A percentile compares a stretch with the other conserved stretches of the same genome.
Conservation (phyloP, 2,888 invertebrate species). For the Scaeva pyrastri region DNA sequence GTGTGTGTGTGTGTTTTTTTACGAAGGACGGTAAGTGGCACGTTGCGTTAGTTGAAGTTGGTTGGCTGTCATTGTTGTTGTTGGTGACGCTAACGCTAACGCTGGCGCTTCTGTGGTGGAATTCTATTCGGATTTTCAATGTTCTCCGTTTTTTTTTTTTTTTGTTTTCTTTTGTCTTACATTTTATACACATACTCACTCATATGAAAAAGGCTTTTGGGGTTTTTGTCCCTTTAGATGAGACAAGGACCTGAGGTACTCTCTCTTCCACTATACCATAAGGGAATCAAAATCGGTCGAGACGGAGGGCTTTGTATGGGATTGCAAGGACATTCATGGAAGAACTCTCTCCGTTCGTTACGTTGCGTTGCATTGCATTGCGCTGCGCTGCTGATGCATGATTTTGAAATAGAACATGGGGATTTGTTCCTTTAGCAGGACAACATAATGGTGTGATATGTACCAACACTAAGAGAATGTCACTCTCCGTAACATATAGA, state of each 20-base stretch:
- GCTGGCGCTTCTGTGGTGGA: background rate
- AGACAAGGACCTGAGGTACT: background rate
- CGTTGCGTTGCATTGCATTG: too few species aligned
- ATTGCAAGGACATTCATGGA: slow-evolving; percentile 43
- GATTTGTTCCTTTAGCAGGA: slow-evolving; percentile 52
- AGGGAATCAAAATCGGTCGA: slow-evolving; percentile 60
- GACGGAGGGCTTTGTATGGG: slow-evolving; percentile 51
- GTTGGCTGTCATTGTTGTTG: background rate
- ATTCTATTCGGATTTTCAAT: slow-evolving; percentile 33
- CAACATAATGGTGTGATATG: slow-evolving; percentile 25
- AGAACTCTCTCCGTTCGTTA: background rate
- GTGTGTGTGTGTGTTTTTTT: background rate
- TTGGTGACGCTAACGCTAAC: background rate
- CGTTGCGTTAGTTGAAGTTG: background rate
- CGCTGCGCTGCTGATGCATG: slow-evolving; percentile 20
- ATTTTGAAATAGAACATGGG: slow-evolving; percentile 44
- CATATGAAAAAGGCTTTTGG: slow-evolving; percentile 16
- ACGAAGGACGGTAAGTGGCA: slow-evolving; percentile 2
- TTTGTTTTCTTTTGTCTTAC: slow-evolving; percentile 25
- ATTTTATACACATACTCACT: background rate
- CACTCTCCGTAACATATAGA: slow-evolving; percentile 12
- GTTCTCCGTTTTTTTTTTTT: slow-evolving; percentile 7
- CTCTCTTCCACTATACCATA: background rate
- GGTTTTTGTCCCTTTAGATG: slow-evolving; percentile 53
- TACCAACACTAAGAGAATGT: slow-evolving; percentile 13